Base-by-base conservation (phyloP, 1,140 invertebrate genomes). In the Manduca sexta region DNA sequence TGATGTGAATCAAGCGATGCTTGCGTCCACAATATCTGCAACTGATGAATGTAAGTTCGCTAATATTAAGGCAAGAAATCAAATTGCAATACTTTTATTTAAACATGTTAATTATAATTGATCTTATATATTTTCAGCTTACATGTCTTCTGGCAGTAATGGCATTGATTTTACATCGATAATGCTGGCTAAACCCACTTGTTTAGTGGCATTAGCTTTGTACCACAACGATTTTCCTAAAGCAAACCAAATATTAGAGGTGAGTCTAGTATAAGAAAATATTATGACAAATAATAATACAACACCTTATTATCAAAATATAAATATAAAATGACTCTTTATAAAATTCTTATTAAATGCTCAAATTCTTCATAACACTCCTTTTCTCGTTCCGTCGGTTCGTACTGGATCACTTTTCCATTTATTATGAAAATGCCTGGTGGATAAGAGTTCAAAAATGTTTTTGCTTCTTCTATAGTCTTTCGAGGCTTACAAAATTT, bases 221-320 rank as follows among this genome's bases (percentile, higher is more conserved):
- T 85, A 86, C 44, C 74, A 84, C 42, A 86, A 85, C 30, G 82
- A 87, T 48, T 86, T 86, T 53, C 68, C 75, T 1, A 87, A 86
- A 56, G 85, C 83, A 6, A 84, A 84, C 54, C 81, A 85, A 63
- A 86, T 87, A 56, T 69, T 86, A 46, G 85, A 87, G 76, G 85
- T 87, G 66, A 60, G 73, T 40, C 14, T n/a, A n/a, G n/a, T n/a
- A n/a, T n/a, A n/a, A n/a, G n/a, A n/a, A n/a, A n/a, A n/a, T n/a
- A n/a, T n/a, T n/a, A n/a, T n/a, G n/a, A n/a, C n/a, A n/a, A n/a
- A n/a, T n/a, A n/a, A n/a, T n/a, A n/a, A n/a, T n/a, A n/a, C n/a
- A n/a, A n/a, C n/a, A n/a, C n/a, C n/a, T n/a, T 16, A 17, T n/a
- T 12, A 41, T 17, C 3, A 38, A 26, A 37, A 31, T n/a, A 34